phyloP scores from a whole-genome alignment of 2,113 vertebrate genomes.

The Otus sunia region DNA sequence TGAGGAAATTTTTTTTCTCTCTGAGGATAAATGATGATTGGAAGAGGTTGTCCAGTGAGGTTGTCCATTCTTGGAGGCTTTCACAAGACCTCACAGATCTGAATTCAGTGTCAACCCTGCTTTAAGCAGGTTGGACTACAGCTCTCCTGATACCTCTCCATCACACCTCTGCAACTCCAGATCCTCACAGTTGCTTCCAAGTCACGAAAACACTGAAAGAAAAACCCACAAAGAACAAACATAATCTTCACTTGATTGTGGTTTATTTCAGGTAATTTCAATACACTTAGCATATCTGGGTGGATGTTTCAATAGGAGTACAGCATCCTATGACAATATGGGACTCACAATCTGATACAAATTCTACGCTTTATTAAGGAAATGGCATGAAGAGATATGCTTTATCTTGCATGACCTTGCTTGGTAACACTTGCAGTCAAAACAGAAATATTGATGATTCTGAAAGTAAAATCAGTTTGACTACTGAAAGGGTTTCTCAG shows the following conservation, averaged over 20 bases:
- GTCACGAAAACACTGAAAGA: neutral
- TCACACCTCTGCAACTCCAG: neutral
- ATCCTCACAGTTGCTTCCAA: neutral
- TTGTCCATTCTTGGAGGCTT: neutral
- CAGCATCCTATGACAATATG: neutral
- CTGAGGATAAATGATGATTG: neutral
- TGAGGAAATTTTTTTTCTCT: neutral
- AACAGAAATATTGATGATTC: neutral
- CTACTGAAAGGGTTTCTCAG: neutral
- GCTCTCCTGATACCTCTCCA: neutral
- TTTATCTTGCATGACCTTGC: neutral
- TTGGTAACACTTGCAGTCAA: accelerated
- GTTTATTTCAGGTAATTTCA: neutral
- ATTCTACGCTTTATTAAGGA: neutral
- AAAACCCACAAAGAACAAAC: neutral
- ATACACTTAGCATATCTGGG: neutral
- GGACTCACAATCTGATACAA: neutral
- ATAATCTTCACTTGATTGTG: neutral
- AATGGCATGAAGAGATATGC: accelerated
- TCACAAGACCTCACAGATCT: neutral
- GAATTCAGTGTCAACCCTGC: neutral
- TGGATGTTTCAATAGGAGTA: neutral
- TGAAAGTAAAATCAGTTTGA: neutral
- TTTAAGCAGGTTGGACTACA: neutral
- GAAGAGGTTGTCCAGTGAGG: neutral